Base-by-base conservation (phyloP, 2,113 vertebrate genomes). In the Cichladusa arquata region DNA sequence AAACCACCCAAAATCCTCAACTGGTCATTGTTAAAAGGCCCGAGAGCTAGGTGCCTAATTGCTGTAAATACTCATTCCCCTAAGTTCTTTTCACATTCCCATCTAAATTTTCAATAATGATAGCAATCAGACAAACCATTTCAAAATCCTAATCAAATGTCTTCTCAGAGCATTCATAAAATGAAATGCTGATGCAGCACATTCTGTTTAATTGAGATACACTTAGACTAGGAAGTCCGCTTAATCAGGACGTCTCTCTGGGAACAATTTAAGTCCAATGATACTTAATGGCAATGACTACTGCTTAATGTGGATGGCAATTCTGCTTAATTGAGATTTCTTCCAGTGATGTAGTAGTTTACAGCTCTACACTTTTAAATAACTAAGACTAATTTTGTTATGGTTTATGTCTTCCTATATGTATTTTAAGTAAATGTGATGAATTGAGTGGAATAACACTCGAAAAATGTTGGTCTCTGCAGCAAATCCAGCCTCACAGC, bases 271-370 rank as follows among this genome's bases (percentile, higher is more conserved):
- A 96, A 88, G 88, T 93, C 94, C 96, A 93, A 93, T 95, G 96
- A 96, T 94, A 94, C 93, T 96, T 96, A 97, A 95, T 95, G 96
- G 85, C 95, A 96, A 96, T 95, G 94, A 96, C 94, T 95, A 95
- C 92, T 96, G 85, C 85, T 93, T 97, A 96, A 96, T 96, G 92
- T 92, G 79, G 85, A 96, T 96, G 76, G 95, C 81, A 95, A 93
- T 97, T 95, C 93, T 93, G 79, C 85, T 96, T 96, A 96, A 96
- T 95, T 96, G 88, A 96, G 88, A 92, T 94, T 86, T 88, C 87
- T 92, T 94, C 31, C 71, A 78, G 71, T 94, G 95, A 94, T 77
- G 34, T 86, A 88, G 81, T 81, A 90, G 92, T 95, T 95, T 95
- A 90, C 79, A 92, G 87, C 79, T 91, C 60, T 60, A 80, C 74